These are phyloP conservation scores for Vidua macroura DNA, from an alignment of 2,113 vertebrate genomes.

Conservation along the genomic window DNA sequence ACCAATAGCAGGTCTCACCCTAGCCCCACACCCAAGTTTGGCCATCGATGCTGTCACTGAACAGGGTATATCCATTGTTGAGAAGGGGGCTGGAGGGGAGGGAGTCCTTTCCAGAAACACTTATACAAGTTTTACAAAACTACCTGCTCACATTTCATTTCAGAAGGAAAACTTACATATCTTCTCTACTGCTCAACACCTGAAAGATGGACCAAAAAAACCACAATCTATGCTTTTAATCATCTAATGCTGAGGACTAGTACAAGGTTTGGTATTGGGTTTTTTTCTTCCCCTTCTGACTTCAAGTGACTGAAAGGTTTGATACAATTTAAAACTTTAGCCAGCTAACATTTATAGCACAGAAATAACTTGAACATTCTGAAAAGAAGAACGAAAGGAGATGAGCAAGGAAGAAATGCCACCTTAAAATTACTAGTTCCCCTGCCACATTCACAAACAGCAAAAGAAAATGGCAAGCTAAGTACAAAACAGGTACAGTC, in stretches of 20 bases:
- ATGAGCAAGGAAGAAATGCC: neutral
- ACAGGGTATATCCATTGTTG: neutral
- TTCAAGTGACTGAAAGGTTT: neutral
- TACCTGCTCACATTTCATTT: neutral
- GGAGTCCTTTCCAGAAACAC: neutral
- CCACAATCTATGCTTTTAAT: neutral
- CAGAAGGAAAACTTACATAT: neutral
- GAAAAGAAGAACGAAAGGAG: neutral
- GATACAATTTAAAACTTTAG: neutral
- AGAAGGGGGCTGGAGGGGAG: neutral
- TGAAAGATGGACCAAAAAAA: neutral
- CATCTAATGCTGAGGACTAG: neutral
- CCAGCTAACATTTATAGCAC: neutral
- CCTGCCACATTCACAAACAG: neutral
- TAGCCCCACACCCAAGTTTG: neutral
- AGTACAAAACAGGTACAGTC: neutral
- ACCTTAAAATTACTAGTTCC: neutral
- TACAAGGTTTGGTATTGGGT: accelerated
- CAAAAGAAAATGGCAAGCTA: neutral
- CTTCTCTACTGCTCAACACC: neutral
- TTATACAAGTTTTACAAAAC: neutral
- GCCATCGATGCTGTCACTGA: neutral
- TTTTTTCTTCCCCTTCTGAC: neutral
- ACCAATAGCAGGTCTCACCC: neutral
- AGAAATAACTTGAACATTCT: neutral